Conservation (phyloP, 2,113 vertebrate species). For the Corythornis cristatus region DNA sequence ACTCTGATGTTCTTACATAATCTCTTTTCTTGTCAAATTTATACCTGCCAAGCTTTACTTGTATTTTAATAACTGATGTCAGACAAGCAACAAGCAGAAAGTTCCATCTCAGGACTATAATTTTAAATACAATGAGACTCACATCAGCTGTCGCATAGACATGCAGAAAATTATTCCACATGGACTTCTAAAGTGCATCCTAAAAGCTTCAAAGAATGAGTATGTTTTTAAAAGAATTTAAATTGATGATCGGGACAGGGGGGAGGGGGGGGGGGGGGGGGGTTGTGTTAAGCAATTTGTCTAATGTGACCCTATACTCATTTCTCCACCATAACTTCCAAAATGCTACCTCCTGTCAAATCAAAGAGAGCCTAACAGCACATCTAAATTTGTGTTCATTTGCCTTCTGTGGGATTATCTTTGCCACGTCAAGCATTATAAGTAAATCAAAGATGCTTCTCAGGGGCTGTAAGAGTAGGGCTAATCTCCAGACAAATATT, state of each 20-base stretch:
- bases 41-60: constrained; percentile 83
- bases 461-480: constrained; percentile 69
- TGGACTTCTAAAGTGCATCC: constrained; percentile 82
- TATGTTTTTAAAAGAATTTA: constrained; percentile 66
- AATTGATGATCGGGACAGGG: constrained; percentile 42
- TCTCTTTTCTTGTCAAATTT: constrained; percentile 83
- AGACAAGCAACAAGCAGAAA: constrained; percentile 74
- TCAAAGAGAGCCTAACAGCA: constrained; percentile 61
- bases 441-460: constrained; percentile 82
- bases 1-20: constrained; percentile 72
- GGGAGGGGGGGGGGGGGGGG: neutral
- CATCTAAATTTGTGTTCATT: constrained; percentile 79
- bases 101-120: constrained; percentile 83
- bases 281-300: constrained; percentile 65
- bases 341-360: constrained; percentile 74
- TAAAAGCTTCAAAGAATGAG: constrained; percentile 77
- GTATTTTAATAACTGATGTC: constrained; percentile 84
- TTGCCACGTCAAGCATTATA: constrained; percentile 73
- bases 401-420: constrained; percentile 78
- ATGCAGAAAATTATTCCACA: constrained; percentile 77
- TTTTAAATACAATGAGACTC: constrained; percentile 85
- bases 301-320: constrained; percentile 74
- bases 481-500: constrained; percentile 85
- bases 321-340: constrained; percentile 63
- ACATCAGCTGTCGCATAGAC: constrained; percentile 79